Base-by-base conservation (phyloP, 2,888 invertebrate species). In the Lasioglossum villosulum region DNA sequence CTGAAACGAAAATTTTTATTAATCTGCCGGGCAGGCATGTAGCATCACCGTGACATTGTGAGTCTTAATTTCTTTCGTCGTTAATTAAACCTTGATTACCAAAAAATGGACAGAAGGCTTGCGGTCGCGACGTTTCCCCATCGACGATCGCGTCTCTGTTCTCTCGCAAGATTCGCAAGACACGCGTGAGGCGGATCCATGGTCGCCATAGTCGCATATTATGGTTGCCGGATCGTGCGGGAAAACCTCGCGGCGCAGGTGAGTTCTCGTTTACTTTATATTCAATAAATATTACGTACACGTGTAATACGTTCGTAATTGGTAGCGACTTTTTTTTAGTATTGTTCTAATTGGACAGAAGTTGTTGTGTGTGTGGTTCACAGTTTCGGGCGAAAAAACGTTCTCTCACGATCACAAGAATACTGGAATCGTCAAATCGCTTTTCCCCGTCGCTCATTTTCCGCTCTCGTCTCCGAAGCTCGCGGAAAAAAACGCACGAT, bases 281-380 rank as follows among this genome's bases (percentile, higher is more conserved):
- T 90, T 93, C 92, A 93, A 94, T 93, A 94, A 94, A 94, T 93
- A 93, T 93, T 93, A 94, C 92, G 92, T 92, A 92, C 89, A 92
- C 34, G 34, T n/a, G 90, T 92, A 92, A 91, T 91, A 88, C 90
- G 90, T 90, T 92, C 88, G 90, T 93, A 92, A 93, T 89, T 90
- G 89, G 92, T 94, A 92, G 90, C 91, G 92, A 91, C 16, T 30
- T 66, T 34, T 66, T 37, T 70, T n/a, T 91, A 92, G 93, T 94
- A 94, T 94, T 94, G 94, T 94, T 94, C 93, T 94, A 94, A 93
- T 93, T 94, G 94, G 94, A 94, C 94, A 94, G 94, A 93, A 94
- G 93, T 93, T 91, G 92, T 73, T 52, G 63, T 75, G 75, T 77
- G 72, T 30, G 84, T 52, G 66, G 78, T 89, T 86, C 88, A 86